Evolutionary conservation across 1,140 invertebrate genomes (phyloP).

Genomic region (Euura saliciscinereae): DNA sequence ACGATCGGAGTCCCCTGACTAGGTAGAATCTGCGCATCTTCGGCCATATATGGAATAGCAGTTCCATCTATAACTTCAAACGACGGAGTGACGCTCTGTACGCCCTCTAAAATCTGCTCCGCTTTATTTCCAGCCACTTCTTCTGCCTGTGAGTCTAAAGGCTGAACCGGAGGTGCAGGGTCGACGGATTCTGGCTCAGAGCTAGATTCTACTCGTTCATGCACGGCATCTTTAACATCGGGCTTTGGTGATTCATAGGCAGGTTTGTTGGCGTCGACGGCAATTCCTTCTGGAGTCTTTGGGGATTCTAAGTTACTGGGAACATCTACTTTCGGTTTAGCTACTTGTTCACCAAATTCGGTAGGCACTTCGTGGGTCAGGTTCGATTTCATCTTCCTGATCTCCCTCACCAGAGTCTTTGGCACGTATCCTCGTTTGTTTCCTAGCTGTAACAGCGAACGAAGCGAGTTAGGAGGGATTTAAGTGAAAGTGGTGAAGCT

Average conservation of each 20-base stretch:
- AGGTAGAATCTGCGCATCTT: constrained; percentile 25
- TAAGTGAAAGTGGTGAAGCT: not conserved
- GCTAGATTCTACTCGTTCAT: not conserved
- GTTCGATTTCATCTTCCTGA: constrained; percentile 54
- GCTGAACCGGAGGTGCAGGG: not conserved
- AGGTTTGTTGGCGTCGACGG: not conserved
- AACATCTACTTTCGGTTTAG: constrained; percentile 1
- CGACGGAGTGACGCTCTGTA: constrained; percentile 38
- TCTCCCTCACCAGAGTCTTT: constrained; percentile 63
- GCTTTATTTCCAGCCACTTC: not conserved
- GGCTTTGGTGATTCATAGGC: not conserved
- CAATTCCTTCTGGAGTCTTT: not conserved
- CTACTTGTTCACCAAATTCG: constrained; percentile 12
- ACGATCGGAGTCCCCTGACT: constrained; percentile 26
- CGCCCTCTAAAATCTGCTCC: constrained; percentile 6
- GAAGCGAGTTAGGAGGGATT: not conserved
- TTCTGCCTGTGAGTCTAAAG: not conserved
- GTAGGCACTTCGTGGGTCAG: constrained; percentile 57
- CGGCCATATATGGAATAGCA: constrained; percentile 42
- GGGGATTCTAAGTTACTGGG: constrained; percentile 1
- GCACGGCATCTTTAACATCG: constrained; percentile 6
- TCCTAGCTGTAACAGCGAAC: constrained; percentile 58
- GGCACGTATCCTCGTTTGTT: constrained; percentile 74
- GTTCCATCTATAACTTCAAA: constrained; percentile 60
- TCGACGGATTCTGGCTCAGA: not conserved